phyloP scores from a whole-genome alignment of 64 coral and sea anemone species.

The Astreopora myriophthalma region DNA sequence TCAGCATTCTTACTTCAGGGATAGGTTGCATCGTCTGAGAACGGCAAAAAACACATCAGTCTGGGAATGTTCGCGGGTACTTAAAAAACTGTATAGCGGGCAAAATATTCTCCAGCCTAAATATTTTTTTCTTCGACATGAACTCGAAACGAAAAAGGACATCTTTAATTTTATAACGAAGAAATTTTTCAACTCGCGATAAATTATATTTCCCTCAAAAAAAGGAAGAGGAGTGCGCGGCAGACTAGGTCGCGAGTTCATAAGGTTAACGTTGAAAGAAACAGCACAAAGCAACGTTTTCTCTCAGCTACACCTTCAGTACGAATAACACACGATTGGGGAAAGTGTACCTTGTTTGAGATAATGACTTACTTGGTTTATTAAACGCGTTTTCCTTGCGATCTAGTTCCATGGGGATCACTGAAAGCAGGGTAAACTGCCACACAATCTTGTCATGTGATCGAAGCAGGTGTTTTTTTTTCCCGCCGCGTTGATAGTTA shows the following conservation, averaged over 20 bases:
- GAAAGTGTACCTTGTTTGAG: not conserved
- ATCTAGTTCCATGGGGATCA: conserved; percentile 6
- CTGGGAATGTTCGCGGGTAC: no score
- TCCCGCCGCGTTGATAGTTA: no score
- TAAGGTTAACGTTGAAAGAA: no score
- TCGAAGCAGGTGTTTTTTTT: not conserved
- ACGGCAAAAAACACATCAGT: no score
- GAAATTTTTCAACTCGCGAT: not conserved
- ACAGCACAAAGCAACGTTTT: not conserved
- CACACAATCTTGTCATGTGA: not conserved
- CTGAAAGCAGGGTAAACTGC: not conserved
- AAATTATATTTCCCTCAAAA: no score
- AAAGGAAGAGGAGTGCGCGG: no score
- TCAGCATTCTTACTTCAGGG: no score
- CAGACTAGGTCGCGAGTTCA: no score
- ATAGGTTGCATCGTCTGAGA: no score
- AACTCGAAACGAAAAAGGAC: no score
- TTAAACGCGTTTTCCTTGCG: conserved; percentile 19
- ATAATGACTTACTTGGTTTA: not conserved
- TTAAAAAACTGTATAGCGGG: no score
- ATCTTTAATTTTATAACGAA: not conserved
- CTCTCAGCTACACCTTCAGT: not conserved
- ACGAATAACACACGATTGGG: not conserved
- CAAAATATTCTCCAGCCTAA: not conserved
- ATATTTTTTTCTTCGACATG: not conserved